Percentiles rank a stretch among this genome's conserved stretches.
phyloP scores from a whole-genome alignment of 2,888 invertebrate genomes.

The Apamea monoglypha region DNA sequence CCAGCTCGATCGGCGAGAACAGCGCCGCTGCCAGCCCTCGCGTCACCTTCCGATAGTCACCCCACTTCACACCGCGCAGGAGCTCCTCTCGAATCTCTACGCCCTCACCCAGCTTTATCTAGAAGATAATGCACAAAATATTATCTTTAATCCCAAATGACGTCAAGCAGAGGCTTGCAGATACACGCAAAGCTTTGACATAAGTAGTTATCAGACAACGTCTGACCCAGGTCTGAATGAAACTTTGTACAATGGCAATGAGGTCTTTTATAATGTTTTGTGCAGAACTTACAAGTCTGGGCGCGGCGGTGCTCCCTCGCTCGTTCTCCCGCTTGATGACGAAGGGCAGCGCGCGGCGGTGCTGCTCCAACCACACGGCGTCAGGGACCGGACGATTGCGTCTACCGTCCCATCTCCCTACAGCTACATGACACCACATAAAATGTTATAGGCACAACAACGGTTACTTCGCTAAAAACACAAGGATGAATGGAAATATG shows the following conservation, averaged over 20 bases:
- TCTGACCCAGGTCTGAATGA: not conserved
- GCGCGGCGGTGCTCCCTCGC: constrained; percentile 78
- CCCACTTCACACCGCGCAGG: constrained; percentile 93
- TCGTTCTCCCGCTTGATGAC: constrained; percentile 88
- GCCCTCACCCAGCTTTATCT: constrained; percentile 94
- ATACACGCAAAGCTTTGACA: not conserved
- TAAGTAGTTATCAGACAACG: constrained; percentile 5
- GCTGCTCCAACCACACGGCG: constrained; percentile 88
- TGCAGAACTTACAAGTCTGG: constrained; percentile 83
- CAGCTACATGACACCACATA: constrained; percentile 66
- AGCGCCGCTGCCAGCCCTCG: constrained; percentile 93
- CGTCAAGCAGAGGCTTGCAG: not conserved
- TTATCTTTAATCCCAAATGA: constrained; percentile 2
- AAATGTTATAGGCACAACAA: constrained; percentile 46
- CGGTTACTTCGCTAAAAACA: not conserved
- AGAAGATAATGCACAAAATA: constrained; percentile 49
- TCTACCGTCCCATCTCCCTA: constrained; percentile 86
- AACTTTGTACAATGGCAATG: no score
- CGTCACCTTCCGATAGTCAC: constrained; percentile 93
- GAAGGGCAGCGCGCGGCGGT: constrained; percentile 87
- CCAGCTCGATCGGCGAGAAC: constrained; percentile 93
- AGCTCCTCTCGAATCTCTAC: constrained; percentile 93
- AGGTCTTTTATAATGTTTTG: not conserved
- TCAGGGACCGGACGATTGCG: constrained; percentile 88
- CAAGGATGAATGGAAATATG: constrained; percentile 27